Evolutionary conservation across 1,140 invertebrate species (phyloP).

Genomic region (Medauroidea extradentata): DNA sequence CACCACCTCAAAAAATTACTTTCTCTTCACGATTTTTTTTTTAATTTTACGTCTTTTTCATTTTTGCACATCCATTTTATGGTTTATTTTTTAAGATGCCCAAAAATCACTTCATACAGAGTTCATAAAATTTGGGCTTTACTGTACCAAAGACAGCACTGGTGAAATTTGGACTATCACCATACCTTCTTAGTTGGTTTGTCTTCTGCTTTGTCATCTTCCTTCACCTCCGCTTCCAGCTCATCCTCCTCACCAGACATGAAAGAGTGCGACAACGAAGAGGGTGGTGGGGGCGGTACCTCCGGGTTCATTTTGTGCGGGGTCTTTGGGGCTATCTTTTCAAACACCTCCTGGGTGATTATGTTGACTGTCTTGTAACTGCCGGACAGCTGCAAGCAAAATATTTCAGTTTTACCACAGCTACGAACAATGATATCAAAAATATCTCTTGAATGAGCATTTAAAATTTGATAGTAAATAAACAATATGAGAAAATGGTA

Average conservation of each 20-base stretch:
- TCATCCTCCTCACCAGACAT: constrained; percentile 11
- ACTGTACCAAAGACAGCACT: no score
- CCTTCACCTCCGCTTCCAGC: constrained; percentile 34
- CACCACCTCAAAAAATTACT: no score
- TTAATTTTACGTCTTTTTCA: no score
- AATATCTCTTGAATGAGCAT: no score
- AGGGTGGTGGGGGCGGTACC: constrained; percentile 74
- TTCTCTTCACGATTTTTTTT: no score
- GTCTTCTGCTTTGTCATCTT: constrained; percentile 27
- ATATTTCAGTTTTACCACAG: constrained; percentile 5
- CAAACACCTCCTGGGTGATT: constrained; percentile 84
- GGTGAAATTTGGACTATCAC: no score
- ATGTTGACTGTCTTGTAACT: constrained; percentile 84
- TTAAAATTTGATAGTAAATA: no score
- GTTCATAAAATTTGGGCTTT: no score
- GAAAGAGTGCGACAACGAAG: constrained; percentile 25
- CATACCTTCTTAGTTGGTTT: constrained; percentile 31
- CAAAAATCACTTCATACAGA: no score
- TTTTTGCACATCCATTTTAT: no score
- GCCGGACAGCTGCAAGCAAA: constrained; percentile 43
- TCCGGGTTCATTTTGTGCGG: constrained; percentile 60
- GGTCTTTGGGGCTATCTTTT: constrained; percentile 65
- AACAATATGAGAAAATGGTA: no score
- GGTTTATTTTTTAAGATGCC: no score
- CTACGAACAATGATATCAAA: not conserved